Base-by-base conservation (phyloP, 2,888 invertebrate species). In the Acronicta alni region DNA sequence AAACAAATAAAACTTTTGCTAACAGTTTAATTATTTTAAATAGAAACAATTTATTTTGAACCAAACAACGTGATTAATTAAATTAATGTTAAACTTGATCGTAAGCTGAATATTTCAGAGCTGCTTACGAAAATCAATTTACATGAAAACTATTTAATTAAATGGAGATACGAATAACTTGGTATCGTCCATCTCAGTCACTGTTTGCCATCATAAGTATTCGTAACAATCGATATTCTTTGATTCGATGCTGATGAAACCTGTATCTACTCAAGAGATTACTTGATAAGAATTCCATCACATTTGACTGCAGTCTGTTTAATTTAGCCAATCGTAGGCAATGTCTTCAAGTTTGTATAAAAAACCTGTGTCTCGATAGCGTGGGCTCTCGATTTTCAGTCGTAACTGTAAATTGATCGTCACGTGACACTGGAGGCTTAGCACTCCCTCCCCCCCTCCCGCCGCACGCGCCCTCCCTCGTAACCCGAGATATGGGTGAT, bases 321-420 rank as follows among this genome's bases (percentile, higher is more conserved):
- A 44, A 63, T 53, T 63, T 54, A 14, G n/a, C 53, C 39, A 63
- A 55, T 65, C 61, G 42, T 43, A 63, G 32, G 30, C 51, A 49
- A 52, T 47, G 55, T 54, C 48, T 49, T n/a, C 46, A 57, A 63
- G 48, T 62, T 61, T 53, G 43, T 72, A 56, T 61, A 73, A 73
- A n/a, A 77, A 77, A 76, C 53, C 51, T 67, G 64, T 41, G 71
- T 12, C 30, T 35, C 64, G 74, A 69, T 80, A 72, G 63, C 66
- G 71, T 44, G 53, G 66, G 43, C 75, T 69, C 64, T 79, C 77
- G 77, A 77, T 79, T 76, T 59, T 78, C 74, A 78, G 79, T 82
- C 82, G 84, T 85, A 85, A 88, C 84, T 87, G 82, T 74, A 79
- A 87, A 87, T 85, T 83, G 86, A 87, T 88, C 82, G 83, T 81